phyloP scores from a whole-genome alignment of 2,113 vertebrate species.

The Petrocephalus zakoni region DNA sequence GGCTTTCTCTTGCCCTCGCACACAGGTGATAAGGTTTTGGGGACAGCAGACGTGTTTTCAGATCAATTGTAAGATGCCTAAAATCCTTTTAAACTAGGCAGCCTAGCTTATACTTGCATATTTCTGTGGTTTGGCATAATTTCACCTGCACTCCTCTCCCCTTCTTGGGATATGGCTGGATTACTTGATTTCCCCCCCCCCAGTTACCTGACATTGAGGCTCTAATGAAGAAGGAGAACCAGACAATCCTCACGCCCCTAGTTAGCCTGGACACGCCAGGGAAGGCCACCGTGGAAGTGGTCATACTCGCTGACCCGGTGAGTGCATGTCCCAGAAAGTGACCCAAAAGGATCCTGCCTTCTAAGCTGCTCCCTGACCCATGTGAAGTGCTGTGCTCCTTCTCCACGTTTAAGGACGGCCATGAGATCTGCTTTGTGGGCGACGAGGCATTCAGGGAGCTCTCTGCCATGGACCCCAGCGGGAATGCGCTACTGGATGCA shows the following conservation, averaged over 20 bases:
- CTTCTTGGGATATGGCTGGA: neutral
- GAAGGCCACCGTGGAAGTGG: constrained; percentile 92
- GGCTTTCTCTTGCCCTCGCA: constrained; percentile 85
- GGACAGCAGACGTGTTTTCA: neutral
- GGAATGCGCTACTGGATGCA: constrained; percentile 73
- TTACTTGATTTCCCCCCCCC: neutral
- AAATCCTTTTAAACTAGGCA: neutral
- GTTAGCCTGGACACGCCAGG: constrained; percentile 92
- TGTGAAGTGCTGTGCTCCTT: neutral
- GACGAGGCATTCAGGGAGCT: constrained; percentile 87
- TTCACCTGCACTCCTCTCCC: neutral
- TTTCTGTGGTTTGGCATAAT: neutral
- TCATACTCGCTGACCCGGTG: constrained; percentile 91
- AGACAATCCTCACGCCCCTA: constrained; percentile 82
- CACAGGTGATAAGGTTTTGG: constrained; percentile 62
- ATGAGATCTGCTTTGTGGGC: constrained; percentile 96
- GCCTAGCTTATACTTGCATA: neutral
- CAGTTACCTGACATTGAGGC: constrained; percentile 78
- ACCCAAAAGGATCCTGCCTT: neutral
- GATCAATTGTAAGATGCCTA: neutral
- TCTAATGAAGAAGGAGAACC: constrained; percentile 79
- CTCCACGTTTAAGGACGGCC: constrained; percentile 68
- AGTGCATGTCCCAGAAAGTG: constrained; percentile 46
- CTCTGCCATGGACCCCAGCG: constrained; percentile 74
- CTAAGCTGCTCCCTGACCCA: neutral